Conservation (phyloP, 2,113 vertebrate species). For the Mus musculus region GRCm39 chr8:75054501-75055000, state of each 20-base stretch:
- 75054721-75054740: neutral
- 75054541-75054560: neutral
- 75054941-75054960: neutral
- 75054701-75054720: neutral
- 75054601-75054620: neutral
- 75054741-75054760: neutral
- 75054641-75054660: neutral
- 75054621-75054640: neutral
- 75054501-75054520: neutral
- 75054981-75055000: neutral
- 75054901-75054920: neutral
- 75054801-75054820: neutral
- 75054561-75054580: too few species aligned
- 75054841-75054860: neutral
- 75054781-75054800: neutral
- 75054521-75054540: neutral
- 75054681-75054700: neutral
- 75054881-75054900: neutral
- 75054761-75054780: neutral
- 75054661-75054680: neutral
- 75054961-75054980: neutral
- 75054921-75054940: neutral
- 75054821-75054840: neutral
- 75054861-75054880: neutral
- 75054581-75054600: neutral